Evolutionary conservation across 2,113 vertebrate genomes (phyloP).

Genomic region (Corythoichthys haematopterus): DNA sequence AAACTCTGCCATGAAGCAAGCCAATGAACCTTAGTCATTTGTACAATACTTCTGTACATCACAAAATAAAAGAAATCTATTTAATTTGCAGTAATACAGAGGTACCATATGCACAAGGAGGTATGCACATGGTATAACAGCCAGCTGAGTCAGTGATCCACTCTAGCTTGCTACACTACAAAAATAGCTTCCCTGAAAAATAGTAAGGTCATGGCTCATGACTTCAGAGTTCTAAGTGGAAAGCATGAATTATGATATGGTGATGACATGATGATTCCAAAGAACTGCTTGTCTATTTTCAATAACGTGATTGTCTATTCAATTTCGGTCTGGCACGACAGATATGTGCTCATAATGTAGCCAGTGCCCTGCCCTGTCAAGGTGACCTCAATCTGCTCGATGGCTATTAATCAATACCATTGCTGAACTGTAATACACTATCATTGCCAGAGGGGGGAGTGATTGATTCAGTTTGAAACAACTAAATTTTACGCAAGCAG

Average conservation of each 20-base stretch:
- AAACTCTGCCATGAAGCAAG: too few relatives aligned
- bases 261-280: not conserved
- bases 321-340: not conserved
- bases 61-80: too few relatives aligned
- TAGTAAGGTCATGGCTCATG: not conserved
- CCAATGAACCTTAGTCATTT: too few relatives aligned
- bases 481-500: not conserved
- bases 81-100: not conserved
- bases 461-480: constrained; percentile 30
- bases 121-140: not conserved
- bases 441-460: constrained; percentile 48
- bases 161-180: not conserved
- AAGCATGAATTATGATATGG: not conserved
- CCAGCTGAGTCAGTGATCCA: not conserved
- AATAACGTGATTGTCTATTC: not conserved
- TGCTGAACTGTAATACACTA: constrained; percentile 27
- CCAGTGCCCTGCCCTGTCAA: constrained; percentile 10
- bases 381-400: constrained; percentile 43
- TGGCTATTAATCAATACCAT: constrained; percentile 5
- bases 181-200: constrained; percentile 1
- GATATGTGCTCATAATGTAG: not conserved
- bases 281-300: not conserved
- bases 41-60: too few relatives aligned
- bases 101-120: not conserved
- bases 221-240: not conserved